phyloP scores from a whole-genome alignment of 2,797 vertebrate genomes.

The Falco berigora region DNA sequence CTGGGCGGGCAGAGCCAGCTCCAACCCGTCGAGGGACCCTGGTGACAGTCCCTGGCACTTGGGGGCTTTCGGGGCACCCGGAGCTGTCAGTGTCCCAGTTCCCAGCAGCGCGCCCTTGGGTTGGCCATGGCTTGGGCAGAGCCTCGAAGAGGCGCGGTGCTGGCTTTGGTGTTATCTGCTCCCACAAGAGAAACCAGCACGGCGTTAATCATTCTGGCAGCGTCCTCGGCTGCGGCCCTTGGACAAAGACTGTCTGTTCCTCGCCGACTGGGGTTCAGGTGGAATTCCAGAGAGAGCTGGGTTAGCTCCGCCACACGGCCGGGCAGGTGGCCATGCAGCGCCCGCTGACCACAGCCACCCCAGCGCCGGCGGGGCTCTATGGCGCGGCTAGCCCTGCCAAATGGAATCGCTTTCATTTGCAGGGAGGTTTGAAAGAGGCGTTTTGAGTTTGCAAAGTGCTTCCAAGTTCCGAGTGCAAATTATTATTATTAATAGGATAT shows the following conservation, averaged over 20 bases:
- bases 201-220: neutral
- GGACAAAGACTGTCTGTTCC: neutral
- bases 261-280: accelerated
- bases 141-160: accelerated
- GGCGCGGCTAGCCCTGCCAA: neutral
- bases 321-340: no score
- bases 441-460: neutral
- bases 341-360: neutral
- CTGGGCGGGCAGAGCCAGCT: neutral
- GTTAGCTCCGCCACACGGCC: no score
- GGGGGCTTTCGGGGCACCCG: no score
- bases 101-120: accelerated
- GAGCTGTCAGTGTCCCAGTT: no score
- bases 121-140: neutral
- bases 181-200: neutral
- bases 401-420: neutral
- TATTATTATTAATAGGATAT: neutral
- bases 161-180: neutral
- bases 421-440: neutral
- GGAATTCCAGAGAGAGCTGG: no score
- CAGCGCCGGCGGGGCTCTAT: neutral
- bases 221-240: no score
- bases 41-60: no score
- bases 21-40: no score
- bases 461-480: neutral